A percentile compares a stretch with the other conserved stretches of the same genome.
Evolutionary conservation across 2,797 vertebrate genomes (phyloP).

Genomic region (Carapus acus): DNA sequence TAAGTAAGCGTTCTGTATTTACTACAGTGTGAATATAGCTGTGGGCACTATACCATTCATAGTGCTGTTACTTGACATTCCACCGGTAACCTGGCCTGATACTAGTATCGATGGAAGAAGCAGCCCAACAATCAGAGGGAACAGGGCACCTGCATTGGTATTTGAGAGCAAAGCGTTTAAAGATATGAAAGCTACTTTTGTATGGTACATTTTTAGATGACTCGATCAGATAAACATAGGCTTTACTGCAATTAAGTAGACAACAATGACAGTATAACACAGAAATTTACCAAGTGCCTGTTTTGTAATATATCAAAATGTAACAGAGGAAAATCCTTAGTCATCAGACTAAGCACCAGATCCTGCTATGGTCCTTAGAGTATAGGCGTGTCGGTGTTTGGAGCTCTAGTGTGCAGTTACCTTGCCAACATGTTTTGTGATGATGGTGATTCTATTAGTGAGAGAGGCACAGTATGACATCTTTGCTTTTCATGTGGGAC

Average conservation of each 20-base stretch:
- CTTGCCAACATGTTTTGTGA: constrained; percentile 11
- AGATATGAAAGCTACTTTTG: neutral
- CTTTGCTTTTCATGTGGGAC: constrained; percentile 19
- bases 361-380: neutral
- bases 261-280: no score
- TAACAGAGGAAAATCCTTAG: no score
- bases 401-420: neutral
- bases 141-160: constrained; percentile 39
- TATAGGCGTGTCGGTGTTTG: neutral
- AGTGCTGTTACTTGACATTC: neutral
- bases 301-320: no score
- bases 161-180: neutral
- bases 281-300: no score
- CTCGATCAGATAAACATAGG: neutral
- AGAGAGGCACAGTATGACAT: constrained; percentile 17
- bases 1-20: no score
- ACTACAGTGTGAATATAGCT: neutral
- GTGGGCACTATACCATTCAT: neutral
- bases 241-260: neutral
- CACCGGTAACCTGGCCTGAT: no score
- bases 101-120: constrained; percentile 43
- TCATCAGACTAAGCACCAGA: no score
- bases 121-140: constrained; percentile 54
- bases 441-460: constrained; percentile 24
- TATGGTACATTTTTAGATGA: neutral